Evolutionary conservation across 2,888 invertebrate genomes (phyloP).

Genomic region (Drosophila peninsularis): DNA sequence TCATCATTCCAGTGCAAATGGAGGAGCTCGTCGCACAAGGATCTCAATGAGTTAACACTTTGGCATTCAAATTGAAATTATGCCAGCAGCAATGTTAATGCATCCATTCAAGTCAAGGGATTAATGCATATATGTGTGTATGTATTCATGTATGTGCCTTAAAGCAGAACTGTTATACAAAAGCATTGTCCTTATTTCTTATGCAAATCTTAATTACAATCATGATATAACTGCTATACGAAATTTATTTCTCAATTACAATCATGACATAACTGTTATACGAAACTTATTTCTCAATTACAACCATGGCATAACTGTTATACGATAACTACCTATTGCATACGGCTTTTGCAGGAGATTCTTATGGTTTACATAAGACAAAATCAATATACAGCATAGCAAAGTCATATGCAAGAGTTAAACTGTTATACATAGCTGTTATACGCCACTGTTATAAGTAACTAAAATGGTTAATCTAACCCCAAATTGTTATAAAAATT

Average conservation of each 20-base stretch:
- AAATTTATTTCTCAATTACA: too few relatives aligned
- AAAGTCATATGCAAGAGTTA: too few relatives aligned
- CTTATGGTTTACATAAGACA: too few relatives aligned
- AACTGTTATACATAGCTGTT: not conserved
- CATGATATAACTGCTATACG: conserved; percentile 2
- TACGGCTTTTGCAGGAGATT: too few relatives aligned
- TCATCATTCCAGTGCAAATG: conserved; percentile 26
- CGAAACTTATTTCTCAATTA: too few relatives aligned
- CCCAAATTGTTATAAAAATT: too few relatives aligned
- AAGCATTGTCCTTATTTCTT: not conserved
- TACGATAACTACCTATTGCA: not conserved
- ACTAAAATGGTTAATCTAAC: too few relatives aligned
- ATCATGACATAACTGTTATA: conserved; percentile 6
- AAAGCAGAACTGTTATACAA: conserved; percentile 1
- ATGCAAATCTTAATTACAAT: too few relatives aligned
- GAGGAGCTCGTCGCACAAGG: not conserved
- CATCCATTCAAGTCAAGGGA: not conserved
- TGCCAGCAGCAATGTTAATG: not conserved
- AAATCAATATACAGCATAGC: too few relatives aligned
- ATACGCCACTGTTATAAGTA: not conserved
- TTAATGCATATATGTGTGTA: not conserved
- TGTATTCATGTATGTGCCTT: not conserved
- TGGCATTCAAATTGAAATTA: not conserved
- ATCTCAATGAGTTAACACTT: not conserved
- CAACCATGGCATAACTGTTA: too few relatives aligned